Conservation (phyloP, 1,140 invertebrate genomes). For the Leptinotarsa lineolata region DNA sequence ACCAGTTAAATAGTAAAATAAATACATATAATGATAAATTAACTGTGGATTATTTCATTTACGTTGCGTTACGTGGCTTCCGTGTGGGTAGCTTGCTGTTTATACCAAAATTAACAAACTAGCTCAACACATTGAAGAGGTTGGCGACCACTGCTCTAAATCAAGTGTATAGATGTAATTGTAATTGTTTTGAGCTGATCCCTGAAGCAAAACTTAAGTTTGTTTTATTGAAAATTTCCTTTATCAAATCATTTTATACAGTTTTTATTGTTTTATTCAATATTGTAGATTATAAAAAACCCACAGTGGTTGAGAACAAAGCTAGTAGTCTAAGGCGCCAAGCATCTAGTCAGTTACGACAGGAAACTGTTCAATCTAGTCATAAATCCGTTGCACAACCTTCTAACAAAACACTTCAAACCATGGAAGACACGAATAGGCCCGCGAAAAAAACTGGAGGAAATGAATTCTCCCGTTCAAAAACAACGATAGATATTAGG, state of each 20-base stretch:
- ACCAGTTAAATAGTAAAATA: too few species aligned
- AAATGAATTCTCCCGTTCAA: slow-evolving; percentile 56
- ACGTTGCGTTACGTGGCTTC: too few species aligned
- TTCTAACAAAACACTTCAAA: slow-evolving; percentile 27
- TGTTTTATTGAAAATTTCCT: background rate
- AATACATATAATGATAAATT: too few species aligned
- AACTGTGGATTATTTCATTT: too few species aligned
- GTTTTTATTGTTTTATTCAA: background rate
- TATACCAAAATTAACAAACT: too few species aligned
- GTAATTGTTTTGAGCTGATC: background rate
- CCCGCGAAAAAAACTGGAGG: slow-evolving; percentile 30
- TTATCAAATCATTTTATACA: background rate
- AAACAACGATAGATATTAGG: slow-evolving; percentile 60
- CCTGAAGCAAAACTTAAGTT: background rate
- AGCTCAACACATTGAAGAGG: too few species aligned
- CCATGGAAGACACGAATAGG: slow-evolving; percentile 28
- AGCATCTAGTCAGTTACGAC: slow-evolving; percentile 31
- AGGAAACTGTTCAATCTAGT: slow-evolving; percentile 13
- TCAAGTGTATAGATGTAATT: too few species aligned
- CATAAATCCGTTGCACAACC: background rate
- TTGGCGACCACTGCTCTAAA: too few species aligned
- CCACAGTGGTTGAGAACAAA: slow-evolving; percentile 36
- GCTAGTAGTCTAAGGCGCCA: slow-evolving; percentile 41
- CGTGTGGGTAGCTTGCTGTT: too few species aligned
- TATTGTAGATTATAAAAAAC: slow-evolving; percentile 22